phyloP scores from a whole-genome alignment of 2,797 vertebrate genomes.

The Periparus ater region DNA sequence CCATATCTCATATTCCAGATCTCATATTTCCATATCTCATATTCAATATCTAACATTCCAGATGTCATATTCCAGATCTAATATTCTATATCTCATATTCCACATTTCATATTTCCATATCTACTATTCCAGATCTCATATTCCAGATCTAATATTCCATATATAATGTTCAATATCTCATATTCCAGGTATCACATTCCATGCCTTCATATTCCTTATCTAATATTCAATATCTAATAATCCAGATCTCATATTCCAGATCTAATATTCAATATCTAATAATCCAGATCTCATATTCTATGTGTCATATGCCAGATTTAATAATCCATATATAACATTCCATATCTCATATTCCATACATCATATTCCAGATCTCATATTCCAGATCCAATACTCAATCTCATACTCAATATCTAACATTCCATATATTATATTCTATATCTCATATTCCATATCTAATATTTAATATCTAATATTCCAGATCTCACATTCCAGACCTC shows the following conservation, averaged over 20 bases:
- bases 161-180: rapidly evolving
- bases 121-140: too few relatives aligned
- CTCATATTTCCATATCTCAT: rapidly evolving
- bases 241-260: too few relatives aligned
- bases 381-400: too few relatives aligned
- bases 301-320: rapidly evolving
- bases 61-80: rapidly evolving
- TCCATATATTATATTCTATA: rapidly evolving
- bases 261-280: rapidly evolving
- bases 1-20: rapidly evolving
- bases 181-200: rapidly evolving
- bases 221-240: neutral
- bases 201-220: rapidly evolving
- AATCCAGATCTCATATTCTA: rapidly evolving
- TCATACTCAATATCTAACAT: neutral
- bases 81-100: rapidly evolving
- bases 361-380: too few relatives aligned
- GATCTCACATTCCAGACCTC: rapidly evolving
- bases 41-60: rapidly evolving
- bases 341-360: too few relatives aligned
- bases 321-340: neutral
- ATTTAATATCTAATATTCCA: rapidly evolving
- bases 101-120: neutral
- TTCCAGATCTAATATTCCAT: neutral
- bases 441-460: neutral